Percentiles rank a stretch among this genome's conserved stretches.
Evolutionary conservation across 2,888 invertebrate genomes (phyloP).

Genomic region (Drosophila vallismaia): DNA sequence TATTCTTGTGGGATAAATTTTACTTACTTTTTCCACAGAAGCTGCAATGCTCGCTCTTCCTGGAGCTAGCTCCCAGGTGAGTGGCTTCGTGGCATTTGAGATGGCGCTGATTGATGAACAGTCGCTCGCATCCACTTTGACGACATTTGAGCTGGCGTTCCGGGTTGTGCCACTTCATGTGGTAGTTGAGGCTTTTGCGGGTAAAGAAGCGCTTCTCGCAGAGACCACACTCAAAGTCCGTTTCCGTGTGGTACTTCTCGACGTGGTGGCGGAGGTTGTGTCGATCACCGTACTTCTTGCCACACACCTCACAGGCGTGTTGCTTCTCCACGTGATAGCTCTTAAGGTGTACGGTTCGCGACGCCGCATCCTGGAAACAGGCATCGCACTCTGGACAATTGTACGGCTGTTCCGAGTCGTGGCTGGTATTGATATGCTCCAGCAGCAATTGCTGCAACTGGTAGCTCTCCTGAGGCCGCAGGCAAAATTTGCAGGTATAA

Average conservation of each 20-base stretch:
- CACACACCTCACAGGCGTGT: constrained; percentile 72
- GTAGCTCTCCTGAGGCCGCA: constrained; percentile 68
- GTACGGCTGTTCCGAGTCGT: constrained; percentile 74
- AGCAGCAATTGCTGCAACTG: constrained; percentile 69
- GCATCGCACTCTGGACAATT: constrained; percentile 76
- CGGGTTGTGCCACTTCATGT: constrained; percentile 81
- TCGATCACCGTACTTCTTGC: constrained; percentile 79
- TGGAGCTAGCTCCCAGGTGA: constrained; percentile 62
- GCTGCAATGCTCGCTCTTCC: constrained; percentile 75
- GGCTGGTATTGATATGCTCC: constrained; percentile 69
- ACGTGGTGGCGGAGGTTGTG: constrained; percentile 77
- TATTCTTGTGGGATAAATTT: too few species aligned
- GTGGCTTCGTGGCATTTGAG: constrained; percentile 78
- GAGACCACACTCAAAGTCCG: constrained; percentile 75
- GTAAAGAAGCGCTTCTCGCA: constrained; percentile 81
- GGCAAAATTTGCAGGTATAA: constrained; percentile 75
- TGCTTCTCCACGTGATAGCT: constrained; percentile 73
- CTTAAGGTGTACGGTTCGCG: constrained; percentile 79
- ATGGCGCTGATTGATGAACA: constrained; percentile 79
- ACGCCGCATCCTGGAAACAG: constrained; percentile 78
- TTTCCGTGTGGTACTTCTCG: constrained; percentile 80
- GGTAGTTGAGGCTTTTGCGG: constrained; percentile 79
- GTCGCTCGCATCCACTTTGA: constrained; percentile 77
- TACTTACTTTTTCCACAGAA: constrained; percentile 79
- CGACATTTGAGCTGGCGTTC: constrained; percentile 74